Evolutionary conservation across 1,140 invertebrate genomes (phyloP).

Genomic region (Pogonognathellus flavescens): DNA sequence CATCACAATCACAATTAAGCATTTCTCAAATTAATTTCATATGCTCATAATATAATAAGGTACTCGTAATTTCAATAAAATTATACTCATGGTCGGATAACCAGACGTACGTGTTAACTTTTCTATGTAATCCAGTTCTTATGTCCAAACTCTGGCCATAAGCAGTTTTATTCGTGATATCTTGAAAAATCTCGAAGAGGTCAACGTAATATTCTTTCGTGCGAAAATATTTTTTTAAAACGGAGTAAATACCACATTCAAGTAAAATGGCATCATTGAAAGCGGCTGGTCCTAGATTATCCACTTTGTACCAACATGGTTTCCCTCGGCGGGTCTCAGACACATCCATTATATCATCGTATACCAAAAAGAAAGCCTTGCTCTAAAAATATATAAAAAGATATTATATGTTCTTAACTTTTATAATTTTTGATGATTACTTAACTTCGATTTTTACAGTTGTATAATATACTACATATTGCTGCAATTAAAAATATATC

Average conservation of each 20-base stretch:
- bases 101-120: constrained; percentile 60
- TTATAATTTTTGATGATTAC: too few species aligned
- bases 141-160: constrained; percentile 84
- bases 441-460: background rate
- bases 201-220: constrained; percentile 73
- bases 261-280: constrained; percentile 78
- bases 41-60: too few species aligned
- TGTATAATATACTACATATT: constrained; percentile 72
- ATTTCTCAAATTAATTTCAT: background rate
- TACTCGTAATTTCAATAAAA: background rate
- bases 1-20: background rate
- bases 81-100: background rate
- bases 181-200: constrained; percentile 75
- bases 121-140: constrained; percentile 71
- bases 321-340: constrained; percentile 75
- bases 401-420: too few species aligned
- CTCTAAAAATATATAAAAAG: too few species aligned
- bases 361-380: constrained; percentile 68
- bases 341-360: constrained; percentile 80
- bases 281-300: constrained; percentile 74
- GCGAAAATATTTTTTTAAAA: constrained; percentile 74
- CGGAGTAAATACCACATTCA: constrained; percentile 73
- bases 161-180: constrained; percentile 82
- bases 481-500: too few species aligned
- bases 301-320: constrained; percentile 76